phyloP scores from a whole-genome alignment of 2,797 vertebrate genomes.

The Sparus aurata region DNA sequence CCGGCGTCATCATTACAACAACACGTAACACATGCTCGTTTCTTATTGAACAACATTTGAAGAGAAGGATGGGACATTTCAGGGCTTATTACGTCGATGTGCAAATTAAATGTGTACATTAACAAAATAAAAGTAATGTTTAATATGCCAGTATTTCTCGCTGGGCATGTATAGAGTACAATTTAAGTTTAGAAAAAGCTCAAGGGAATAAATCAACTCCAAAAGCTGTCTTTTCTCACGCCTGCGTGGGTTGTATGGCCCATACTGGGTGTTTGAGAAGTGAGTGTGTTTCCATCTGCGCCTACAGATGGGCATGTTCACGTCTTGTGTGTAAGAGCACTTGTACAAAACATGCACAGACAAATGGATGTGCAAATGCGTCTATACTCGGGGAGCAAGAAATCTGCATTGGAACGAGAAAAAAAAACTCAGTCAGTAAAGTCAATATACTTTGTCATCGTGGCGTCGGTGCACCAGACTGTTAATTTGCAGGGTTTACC shows the following conservation, averaged over 20 bases:
- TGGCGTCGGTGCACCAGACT: not conserved
- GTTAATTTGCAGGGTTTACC: constrained; percentile 6
- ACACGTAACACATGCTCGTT: too few species aligned
- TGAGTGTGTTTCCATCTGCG: constrained; percentile 33
- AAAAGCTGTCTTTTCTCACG: not conserved
- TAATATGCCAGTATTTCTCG: too few species aligned
- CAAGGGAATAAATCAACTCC: not conserved
- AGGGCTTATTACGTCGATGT: too few species aligned
- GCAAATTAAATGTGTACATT: too few species aligned
- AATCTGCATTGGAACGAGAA: not conserved
- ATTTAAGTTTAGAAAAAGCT: not conserved
- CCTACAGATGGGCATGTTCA: constrained; percentile 55
- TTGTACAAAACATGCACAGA: not conserved
- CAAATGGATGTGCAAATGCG: not conserved
- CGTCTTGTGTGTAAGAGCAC: not conserved
- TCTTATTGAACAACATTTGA: too few species aligned
- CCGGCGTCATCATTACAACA: too few species aligned
- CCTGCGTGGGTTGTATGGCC: constrained; percentile 9
- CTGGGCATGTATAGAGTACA: not conserved
- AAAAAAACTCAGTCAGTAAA: not conserved
- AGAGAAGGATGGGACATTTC: too few species aligned
- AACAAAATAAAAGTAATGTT: too few species aligned
- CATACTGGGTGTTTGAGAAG: constrained; percentile 25
- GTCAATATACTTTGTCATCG: not conserved
- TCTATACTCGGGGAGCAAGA: not conserved